phyloP scores from a whole-genome alignment of 2,113 vertebrate genomes.

The Melozone crissalis region DNA sequence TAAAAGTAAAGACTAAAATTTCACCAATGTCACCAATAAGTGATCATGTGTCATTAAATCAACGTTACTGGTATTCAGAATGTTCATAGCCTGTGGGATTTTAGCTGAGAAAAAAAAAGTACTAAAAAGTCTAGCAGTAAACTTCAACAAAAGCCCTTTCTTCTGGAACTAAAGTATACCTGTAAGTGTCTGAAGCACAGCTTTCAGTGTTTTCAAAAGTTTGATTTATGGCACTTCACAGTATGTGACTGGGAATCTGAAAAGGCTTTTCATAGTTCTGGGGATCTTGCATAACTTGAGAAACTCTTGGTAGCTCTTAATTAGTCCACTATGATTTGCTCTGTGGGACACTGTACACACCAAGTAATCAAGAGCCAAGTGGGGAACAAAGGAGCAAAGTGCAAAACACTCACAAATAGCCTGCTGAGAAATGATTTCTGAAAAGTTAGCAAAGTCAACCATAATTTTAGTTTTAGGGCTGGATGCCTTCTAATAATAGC shows the following conservation, averaged over 20 bases:
- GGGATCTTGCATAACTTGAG: slow-evolving; percentile 43
- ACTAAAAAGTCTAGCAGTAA: background rate
- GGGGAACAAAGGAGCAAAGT: slow-evolving; percentile 44
- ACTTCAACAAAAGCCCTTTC: background rate
- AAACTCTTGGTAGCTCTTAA: slow-evolving; percentile 41
- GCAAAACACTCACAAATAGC: background rate
- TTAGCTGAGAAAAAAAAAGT: background rate
- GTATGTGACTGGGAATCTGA: background rate
- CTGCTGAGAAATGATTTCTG: slow-evolving; percentile 6
- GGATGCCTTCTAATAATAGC: slow-evolving; percentile 24
- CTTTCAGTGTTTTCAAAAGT: background rate
- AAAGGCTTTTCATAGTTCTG: slow-evolving; percentile 43
- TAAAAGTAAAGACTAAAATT: background rate
- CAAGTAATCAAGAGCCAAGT: background rate
- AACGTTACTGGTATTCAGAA: background rate
- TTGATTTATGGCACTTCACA: slow-evolving; percentile 21
- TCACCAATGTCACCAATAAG: background rate
- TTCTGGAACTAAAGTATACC: background rate
- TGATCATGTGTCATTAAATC: background rate
- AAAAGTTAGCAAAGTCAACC: slow-evolving; percentile 23
- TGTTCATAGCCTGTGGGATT: background rate
- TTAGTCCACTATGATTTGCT: background rate
- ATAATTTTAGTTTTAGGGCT: slow-evolving; percentile 29
- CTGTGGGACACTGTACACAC: background rate
- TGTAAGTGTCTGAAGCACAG: background rate